Evolutionary conservation across 2,888 invertebrate genomes (phyloP).

Genomic region (Xiphydria camelus): DNA sequence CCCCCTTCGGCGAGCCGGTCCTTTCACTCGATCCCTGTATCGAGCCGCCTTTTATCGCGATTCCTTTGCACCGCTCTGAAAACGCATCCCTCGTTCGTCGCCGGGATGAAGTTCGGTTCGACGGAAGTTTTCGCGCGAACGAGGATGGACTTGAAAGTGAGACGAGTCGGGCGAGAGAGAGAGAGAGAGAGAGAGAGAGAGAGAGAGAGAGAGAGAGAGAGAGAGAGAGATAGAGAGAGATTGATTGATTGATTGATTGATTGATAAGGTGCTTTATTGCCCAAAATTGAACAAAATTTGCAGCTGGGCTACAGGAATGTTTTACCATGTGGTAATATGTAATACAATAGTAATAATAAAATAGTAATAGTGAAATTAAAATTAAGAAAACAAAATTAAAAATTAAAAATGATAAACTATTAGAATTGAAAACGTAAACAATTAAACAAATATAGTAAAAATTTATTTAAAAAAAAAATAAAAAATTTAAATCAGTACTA

Average conservation of each 20-base stretch:
- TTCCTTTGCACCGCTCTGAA: neutral
- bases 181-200: conserved; percentile 3
- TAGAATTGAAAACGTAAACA: conserved; percentile 7
- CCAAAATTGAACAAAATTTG: too few relatives aligned
- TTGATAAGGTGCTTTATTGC: too few relatives aligned
- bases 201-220: conserved; percentile 9
- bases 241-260: too few relatives aligned
- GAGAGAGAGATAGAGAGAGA: too few relatives aligned
- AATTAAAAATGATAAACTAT: conserved; percentile 7
- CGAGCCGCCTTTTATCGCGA: too few relatives aligned
- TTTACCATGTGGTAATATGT: too few relatives aligned
- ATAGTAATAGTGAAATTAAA: neutral
- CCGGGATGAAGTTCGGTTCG: conserved; percentile 36
- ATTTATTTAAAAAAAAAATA: conserved; percentile 1
- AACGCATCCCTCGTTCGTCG: neutral
- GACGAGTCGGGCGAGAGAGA: too few relatives aligned
- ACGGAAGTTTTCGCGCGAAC: conserved; percentile 43
- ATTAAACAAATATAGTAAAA: too few relatives aligned
- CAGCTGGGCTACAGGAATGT: too few relatives aligned
- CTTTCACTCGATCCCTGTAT: too few relatives aligned
- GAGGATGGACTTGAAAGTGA: conserved; percentile 37
- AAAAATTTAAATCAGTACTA: neutral
- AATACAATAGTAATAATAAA: conserved; percentile 9
- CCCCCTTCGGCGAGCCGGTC: too few relatives aligned
- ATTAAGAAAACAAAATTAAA: conserved; percentile 4